Percentiles rank a stretch among this genome's conserved stretches.
phyloP scores from a whole-genome alignment of 2,113 vertebrate genomes.

The Tricholaema leucomelas region DNA sequence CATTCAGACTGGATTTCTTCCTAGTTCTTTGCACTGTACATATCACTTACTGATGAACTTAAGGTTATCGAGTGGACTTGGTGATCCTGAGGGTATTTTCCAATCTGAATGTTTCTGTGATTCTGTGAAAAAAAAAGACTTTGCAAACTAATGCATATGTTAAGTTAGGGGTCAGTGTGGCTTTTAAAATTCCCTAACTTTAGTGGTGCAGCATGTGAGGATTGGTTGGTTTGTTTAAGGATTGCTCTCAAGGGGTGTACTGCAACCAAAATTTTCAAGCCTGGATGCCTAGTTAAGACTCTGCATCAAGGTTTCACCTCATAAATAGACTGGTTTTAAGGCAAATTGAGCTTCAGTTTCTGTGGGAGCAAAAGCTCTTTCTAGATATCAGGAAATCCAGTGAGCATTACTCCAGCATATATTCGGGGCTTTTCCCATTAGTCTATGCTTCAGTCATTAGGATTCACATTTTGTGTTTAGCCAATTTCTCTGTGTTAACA shows the following conservation, averaged over 20 bases:
- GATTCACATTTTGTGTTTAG: neutral
- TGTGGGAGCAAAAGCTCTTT: neutral
- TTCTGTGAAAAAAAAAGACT: neutral
- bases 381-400: neutral
- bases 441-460: neutral
- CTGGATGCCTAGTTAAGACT: neutral
- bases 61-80: too few relatives aligned
- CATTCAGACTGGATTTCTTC: neutral
- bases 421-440: conserved; percentile 3
- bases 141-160: neutral
- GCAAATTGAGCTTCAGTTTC: neutral
- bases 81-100: too few relatives aligned
- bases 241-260: neutral
- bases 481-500: neutral
- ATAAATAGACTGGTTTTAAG: neutral
- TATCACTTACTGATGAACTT: neutral
- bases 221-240: neutral
- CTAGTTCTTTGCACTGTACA: neutral
- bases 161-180: neutral
- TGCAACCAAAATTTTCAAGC: neutral
- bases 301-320: neutral
- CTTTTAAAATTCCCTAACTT: neutral
- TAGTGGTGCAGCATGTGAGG: neutral
- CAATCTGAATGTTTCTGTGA: too few relatives aligned
- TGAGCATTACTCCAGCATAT: neutral